Percentiles rank a stretch among this genome's conserved stretches.
Evolutionary conservation across 2,797 vertebrate species (phyloP).

Genomic region (Leuciscus waleckii): DNA sequence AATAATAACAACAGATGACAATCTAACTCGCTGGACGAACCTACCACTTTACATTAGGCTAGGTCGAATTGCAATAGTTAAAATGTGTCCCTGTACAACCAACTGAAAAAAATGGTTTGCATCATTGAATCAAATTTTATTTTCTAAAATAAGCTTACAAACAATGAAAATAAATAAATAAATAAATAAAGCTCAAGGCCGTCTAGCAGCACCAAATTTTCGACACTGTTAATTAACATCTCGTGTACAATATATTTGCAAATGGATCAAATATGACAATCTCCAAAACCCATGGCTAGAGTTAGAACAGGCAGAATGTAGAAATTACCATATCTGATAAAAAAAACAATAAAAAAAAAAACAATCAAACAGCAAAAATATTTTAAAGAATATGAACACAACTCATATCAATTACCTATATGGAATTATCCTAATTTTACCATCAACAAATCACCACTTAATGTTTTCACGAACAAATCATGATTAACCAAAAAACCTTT

Average conservation of each 20-base stretch:
- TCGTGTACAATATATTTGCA: background rate
- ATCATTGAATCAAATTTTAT: background rate
- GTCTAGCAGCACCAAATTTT: no score
- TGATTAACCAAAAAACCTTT: no score
- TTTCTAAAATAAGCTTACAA: background rate
- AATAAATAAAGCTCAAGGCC: no score
- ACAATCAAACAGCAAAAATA: no score
- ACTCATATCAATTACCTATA: no score
- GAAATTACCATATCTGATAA: background rate
- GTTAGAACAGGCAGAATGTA: background rate
- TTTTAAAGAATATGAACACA: no score
- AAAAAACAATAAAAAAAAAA: no score
- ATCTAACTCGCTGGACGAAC: background rate
- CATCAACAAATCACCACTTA: no score
- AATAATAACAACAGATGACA: background rate
- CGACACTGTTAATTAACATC: background rate
- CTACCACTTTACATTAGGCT: background rate
- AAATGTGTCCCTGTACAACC: background rate
- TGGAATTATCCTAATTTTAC: no score
- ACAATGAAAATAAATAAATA: no score
- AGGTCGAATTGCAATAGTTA: background rate
- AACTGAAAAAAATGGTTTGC: conserved; percentile 9
- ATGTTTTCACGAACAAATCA: no score
- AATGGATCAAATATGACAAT: background rate
- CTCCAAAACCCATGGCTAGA: background rate